Evolutionary conservation across 2,888 invertebrate species (phyloP).

Genomic region (Abscondita cerata): DNA sequence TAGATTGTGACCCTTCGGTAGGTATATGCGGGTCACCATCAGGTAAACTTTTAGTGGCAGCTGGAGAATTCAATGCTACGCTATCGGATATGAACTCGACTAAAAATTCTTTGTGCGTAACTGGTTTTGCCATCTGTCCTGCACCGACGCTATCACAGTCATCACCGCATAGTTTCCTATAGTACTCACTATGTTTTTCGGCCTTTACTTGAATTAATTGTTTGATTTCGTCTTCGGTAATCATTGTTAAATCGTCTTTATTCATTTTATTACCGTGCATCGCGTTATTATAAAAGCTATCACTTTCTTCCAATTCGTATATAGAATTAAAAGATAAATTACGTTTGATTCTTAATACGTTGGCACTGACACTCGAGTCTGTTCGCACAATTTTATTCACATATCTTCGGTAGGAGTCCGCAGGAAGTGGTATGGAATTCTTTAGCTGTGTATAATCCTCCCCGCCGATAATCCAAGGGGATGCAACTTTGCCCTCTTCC

Average conservation of each 20-base stretch:
- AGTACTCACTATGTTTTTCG: conserved; percentile 50
- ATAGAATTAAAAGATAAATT: background rate
- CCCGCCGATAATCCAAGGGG: conserved; percentile 49
- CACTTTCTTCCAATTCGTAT: background rate
- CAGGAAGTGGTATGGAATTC: background rate
- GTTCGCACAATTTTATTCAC: conserved; percentile 17
- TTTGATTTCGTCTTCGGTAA: conserved; percentile 18
- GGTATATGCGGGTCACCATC: conserved; percentile 11
- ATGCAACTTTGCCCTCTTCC: conserved; percentile 43
- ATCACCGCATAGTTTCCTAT: conserved; percentile 42
- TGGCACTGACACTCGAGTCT: conserved; percentile 13
- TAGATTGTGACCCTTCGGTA: conserved; percentile 24
- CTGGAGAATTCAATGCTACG: conserved; percentile 10
- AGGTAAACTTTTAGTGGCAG: conserved; percentile 11
- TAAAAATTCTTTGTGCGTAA: conserved; percentile 32
- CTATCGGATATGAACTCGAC: conserved; percentile 13
- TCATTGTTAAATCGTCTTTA: conserved; percentile 1
- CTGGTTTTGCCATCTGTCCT: conserved; percentile 33
- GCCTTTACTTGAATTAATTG: conserved; percentile 50
- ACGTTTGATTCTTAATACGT: conserved; percentile 10
- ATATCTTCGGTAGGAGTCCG: conserved; percentile 13
- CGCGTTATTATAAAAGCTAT: background rate
- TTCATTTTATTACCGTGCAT: conserved; percentile 1
- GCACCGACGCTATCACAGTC: background rate
- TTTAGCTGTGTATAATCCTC: conserved; percentile 28